Percentiles rank a stretch among this genome's conserved stretches.
Conservation (phyloP, 2,113 vertebrate genomes). For the Brienomyrus longianalis region DNA sequence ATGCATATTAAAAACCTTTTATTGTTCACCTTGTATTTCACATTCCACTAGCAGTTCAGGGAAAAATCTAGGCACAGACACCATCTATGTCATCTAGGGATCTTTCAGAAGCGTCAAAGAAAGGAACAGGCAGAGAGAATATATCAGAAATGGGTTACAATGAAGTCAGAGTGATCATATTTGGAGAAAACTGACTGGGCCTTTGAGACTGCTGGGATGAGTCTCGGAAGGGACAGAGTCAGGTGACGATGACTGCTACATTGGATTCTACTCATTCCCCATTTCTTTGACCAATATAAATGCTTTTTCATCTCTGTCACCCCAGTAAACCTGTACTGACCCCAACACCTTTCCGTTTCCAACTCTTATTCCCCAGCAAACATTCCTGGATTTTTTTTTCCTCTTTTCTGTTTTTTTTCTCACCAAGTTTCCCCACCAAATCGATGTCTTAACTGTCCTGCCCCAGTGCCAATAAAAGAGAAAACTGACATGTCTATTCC, state of each 20-base stretch:
- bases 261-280: neutral
- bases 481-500: neutral
- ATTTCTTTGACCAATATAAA: neutral
- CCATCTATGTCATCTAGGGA: neutral
- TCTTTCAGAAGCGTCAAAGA: neutral
- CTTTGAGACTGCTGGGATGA: neutral
- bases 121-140: neutral
- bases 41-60: neutral
- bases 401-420: neutral
- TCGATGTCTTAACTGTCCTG: neutral
- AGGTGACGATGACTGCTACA: neutral
- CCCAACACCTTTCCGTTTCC: neutral
- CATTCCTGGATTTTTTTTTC: neutral
- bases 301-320: neutral
- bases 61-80: neutral
- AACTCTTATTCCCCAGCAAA: neutral
- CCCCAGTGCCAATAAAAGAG: neutral
- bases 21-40: neutral
- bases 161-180: neutral
- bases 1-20: neutral
- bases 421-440: neutral
- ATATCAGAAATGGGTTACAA: neutral
- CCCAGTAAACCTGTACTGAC: neutral
- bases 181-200: neutral
- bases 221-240: neutral